Evolutionary conservation across 2,113 vertebrate species (phyloP).

Genomic region (Lophius piscatorius): DNA sequence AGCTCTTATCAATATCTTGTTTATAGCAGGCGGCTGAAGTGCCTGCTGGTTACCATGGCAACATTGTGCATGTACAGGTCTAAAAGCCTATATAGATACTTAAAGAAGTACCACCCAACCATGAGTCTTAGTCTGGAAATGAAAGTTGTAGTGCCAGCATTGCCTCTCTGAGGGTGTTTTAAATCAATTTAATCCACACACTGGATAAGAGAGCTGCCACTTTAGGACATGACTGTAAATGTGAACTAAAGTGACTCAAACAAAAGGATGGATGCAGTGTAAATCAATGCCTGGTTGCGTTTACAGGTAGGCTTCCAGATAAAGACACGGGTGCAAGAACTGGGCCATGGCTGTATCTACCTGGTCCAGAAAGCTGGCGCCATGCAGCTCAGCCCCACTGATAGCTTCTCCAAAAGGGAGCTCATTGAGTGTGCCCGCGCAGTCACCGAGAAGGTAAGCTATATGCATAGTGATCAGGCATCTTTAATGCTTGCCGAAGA

Average conservation of each 20-base stretch:
- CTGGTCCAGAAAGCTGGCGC: slow-evolving; percentile 98
- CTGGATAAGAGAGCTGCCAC: slow-evolving; percentile 43
- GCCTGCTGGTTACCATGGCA: slow-evolving; percentile 75
- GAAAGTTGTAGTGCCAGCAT: slow-evolving; percentile 67
- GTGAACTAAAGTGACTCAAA: slow-evolving; percentile 19
- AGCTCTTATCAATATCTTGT: slow-evolving; percentile 69
- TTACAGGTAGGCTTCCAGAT: slow-evolving; percentile 96
- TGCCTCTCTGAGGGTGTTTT: slow-evolving; percentile 59
- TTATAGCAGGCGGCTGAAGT: slow-evolving; percentile 64
- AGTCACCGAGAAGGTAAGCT: slow-evolving; percentile 94
- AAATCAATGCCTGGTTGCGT: slow-evolving; percentile 29
- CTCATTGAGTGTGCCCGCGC: slow-evolving; percentile 94
- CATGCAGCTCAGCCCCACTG: slow-evolving; percentile 94
- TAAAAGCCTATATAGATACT: slow-evolving; percentile 74
- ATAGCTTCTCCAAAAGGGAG: slow-evolving; percentile 96
- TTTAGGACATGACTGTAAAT: slow-evolving; percentile 40
- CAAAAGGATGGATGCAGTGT: slow-evolving; percentile 8
- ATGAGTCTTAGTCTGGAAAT: slow-evolving; percentile 72
- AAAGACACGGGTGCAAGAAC: slow-evolving; percentile 91
- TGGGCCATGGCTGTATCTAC: slow-evolving; percentile 96
- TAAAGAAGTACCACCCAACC: slow-evolving; percentile 78
- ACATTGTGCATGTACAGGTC: slow-evolving; percentile 66
- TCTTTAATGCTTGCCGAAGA: background rate
- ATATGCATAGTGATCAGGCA: background rate
- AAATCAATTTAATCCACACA: slow-evolving; percentile 45